Evolutionary conservation across 2,113 vertebrate species (phyloP).

Genomic region (Cyanistes caeruleus): DNA sequence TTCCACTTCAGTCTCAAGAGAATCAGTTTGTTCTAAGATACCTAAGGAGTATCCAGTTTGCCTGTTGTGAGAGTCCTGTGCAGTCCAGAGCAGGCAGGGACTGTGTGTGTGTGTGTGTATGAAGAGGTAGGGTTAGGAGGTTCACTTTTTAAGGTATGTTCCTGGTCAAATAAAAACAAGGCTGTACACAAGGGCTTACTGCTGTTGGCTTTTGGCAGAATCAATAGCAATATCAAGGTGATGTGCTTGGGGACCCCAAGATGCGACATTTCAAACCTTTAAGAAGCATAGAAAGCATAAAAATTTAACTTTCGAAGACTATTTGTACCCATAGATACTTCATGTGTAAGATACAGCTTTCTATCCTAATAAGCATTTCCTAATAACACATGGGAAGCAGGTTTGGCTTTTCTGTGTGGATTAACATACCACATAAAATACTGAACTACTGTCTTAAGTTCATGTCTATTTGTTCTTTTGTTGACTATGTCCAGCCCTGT

Average conservation of each 20-base stretch:
- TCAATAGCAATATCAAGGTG: not conserved
- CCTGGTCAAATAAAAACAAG: not conserved
- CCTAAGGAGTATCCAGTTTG: not conserved
- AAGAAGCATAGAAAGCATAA: not conserved
- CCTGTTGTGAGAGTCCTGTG: not conserved
- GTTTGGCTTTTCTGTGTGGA: not conserved
- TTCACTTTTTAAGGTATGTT: not conserved
- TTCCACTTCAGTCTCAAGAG: not conserved
- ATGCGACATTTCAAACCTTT: not conserved
- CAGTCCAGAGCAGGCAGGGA: not conserved
- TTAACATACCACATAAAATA: not conserved
- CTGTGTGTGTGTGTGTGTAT: not conserved
- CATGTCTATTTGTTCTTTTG: not conserved
- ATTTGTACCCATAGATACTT: accelerated
- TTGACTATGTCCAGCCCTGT: not conserved
- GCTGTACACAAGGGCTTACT: not conserved
- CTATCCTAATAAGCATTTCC: not conserved
- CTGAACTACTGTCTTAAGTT: not conserved
- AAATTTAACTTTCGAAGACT: not conserved
- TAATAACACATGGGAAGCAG: not conserved
- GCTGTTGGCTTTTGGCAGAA: not conserved
- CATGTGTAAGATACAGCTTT: not conserved
- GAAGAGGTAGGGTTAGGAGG: not conserved
- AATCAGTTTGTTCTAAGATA: not conserved
- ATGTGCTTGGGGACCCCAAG: not conserved